Percentiles rank a stretch among this genome's conserved stretches.
phyloP scores from a whole-genome alignment of 2,797 vertebrate species.

The Argentina silus region DNA sequence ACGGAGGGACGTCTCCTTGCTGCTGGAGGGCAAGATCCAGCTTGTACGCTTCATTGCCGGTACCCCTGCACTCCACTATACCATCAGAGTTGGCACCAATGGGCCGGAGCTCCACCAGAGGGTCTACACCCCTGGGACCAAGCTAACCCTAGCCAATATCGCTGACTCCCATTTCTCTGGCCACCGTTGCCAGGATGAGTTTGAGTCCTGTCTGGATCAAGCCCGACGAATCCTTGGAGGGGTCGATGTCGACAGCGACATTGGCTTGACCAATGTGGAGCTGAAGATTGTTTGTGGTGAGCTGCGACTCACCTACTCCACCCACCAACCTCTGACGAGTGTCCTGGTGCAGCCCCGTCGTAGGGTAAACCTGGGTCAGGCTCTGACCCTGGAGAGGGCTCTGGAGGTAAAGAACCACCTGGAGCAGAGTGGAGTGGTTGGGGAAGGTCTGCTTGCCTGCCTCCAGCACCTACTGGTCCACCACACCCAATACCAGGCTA shows the following conservation, averaged over 20 bases:
- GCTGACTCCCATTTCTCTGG: slow-evolving; percentile 44
- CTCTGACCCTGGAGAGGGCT: slow-evolving; percentile 33
- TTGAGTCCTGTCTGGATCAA: slow-evolving; percentile 38
- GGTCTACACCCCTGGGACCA: slow-evolving; percentile 19
- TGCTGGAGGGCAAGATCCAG: slow-evolving; percentile 33
- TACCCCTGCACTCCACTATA: slow-evolving; percentile 36
- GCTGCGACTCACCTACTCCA: slow-evolving; percentile 39
- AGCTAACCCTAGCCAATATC: slow-evolving; percentile 19
- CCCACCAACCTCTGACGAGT: slow-evolving; percentile 34
- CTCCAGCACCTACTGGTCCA: slow-evolving; percentile 45
- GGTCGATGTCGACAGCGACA: neutral
- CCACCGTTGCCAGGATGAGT: slow-evolving; percentile 44
- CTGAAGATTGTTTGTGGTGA: slow-evolving; percentile 43
- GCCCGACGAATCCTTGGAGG: slow-evolving; percentile 21
- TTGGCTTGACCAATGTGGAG: slow-evolving; percentile 26
- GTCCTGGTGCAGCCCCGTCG: slow-evolving; percentile 21
- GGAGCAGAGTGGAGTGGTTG: slow-evolving; percentile 34
- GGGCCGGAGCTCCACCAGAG: slow-evolving; percentile 41
- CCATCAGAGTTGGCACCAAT: slow-evolving; percentile 11
- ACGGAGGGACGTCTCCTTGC: slow-evolving; percentile 25
- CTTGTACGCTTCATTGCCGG: slow-evolving; percentile 34
- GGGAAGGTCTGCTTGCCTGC: slow-evolving; percentile 36
- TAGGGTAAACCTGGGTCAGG: slow-evolving; percentile 33
- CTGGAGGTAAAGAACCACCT: slow-evolving; percentile 38
- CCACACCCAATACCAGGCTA: slow-evolving; percentile 24